Percentiles rank a stretch among this genome's conserved stretches.
These are phyloP conservation scores for Plutomurus gul DNA, from an alignment of 1,140 invertebrate species.

Conservation along the genomic window DNA sequence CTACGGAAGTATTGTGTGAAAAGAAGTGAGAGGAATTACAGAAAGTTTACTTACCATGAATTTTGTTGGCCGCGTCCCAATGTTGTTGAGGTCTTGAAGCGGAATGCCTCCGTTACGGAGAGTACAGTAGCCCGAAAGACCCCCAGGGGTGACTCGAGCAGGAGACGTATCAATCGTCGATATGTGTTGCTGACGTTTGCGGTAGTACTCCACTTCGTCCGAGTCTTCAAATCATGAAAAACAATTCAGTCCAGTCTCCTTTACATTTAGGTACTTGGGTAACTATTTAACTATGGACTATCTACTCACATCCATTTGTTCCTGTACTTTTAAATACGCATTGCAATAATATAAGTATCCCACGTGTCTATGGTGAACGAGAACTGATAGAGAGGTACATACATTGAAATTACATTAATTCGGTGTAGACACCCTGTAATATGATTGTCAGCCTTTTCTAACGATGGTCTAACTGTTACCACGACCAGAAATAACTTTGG, in stretches of 20 bases:
- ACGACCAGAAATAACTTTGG: background rate
- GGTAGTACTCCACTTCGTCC: slow-evolving; percentile 61
- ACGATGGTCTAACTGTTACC: too few species aligned
- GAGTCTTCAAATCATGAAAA: slow-evolving; percentile 45
- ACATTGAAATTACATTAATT: too few species aligned
- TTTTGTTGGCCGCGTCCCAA: slow-evolving; percentile 58
- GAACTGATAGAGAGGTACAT: too few species aligned
- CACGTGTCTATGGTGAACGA: too few species aligned
- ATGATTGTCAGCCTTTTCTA: too few species aligned
- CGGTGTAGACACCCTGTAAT: too few species aligned
- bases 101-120: slow-evolving; percentile 69
- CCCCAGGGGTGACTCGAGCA: slow-evolving; percentile 60
- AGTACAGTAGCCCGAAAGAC: slow-evolving; percentile 66
- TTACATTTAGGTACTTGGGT: too few species aligned
- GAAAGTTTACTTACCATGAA: slow-evolving; percentile 57
- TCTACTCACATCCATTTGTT: too few species aligned
- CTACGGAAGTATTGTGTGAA: background rate
- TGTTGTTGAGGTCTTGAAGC: slow-evolving; percentile 62
- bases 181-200: slow-evolving; percentile 69
- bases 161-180: slow-evolving; percentile 79
- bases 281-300: too few species aligned
- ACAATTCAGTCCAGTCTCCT: slow-evolving; percentile 22
- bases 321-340: too few species aligned
- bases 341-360: too few species aligned
- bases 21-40: background rate